A percentile compares a stretch with the other conserved stretches of the same genome.
These are phyloP conservation scores for Psix sp. DNA, from an alignment of 1,140 invertebrate genomes.

Conservation along the genomic window DNA sequence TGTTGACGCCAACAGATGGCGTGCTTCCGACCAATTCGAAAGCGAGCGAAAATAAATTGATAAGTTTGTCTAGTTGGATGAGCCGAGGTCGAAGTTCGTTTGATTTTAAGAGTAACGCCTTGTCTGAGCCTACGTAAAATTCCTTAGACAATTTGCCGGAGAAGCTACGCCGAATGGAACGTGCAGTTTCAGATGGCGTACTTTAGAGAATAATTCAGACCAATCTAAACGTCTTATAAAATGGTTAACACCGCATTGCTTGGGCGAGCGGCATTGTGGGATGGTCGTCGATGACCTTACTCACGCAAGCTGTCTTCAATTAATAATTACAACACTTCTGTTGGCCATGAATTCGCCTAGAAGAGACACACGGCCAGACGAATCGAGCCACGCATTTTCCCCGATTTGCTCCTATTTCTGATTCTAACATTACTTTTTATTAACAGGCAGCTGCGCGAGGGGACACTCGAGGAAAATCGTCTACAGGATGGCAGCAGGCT, in stretches of 20 bases:
- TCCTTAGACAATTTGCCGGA: no score
- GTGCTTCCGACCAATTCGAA: no score
- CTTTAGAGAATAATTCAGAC: conserved; percentile 23
- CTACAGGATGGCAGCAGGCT: conserved; percentile 91
- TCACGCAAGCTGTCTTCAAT: conserved; percentile 15
- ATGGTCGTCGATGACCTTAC: conserved; percentile 48
- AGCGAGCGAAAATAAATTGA: no score
- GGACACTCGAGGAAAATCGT: conserved; percentile 90
- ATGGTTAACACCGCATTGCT: conserved; percentile 34
- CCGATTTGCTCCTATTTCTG: not conserved
- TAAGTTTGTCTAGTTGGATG: no score
- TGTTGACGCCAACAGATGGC: no score
- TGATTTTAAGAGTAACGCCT: no score
- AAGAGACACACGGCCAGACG: no score
- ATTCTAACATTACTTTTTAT: conserved; percentile 54
- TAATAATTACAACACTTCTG: conserved; percentile 16
- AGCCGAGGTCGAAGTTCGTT: no score
- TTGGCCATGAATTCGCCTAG: conserved; percentile 2
- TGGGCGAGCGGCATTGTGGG: conserved; percentile 24
- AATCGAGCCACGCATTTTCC: no score
- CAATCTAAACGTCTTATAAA: conserved; percentile 35
- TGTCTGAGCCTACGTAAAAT: no score
- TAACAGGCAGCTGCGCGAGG: conserved; percentile 91
- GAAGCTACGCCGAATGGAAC: no score
- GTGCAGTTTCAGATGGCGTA: conserved; percentile 6